Percentiles rank a stretch among this genome's conserved stretches.
Conservation (phyloP, 2,888 invertebrate species). For the Pycnomerus fuliginosus region DNA sequence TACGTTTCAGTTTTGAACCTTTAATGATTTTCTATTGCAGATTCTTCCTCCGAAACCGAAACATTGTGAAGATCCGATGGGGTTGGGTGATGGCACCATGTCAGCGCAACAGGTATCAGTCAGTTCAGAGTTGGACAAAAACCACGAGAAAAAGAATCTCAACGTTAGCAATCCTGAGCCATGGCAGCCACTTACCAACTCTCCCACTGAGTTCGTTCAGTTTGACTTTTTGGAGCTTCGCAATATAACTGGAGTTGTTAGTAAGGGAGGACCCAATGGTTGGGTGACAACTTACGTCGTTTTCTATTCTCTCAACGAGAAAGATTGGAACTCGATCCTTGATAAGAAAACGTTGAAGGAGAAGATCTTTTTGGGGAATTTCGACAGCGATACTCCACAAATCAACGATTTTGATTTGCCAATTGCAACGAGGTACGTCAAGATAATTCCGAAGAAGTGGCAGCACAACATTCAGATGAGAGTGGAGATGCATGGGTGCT, state of each 20-base stretch:
- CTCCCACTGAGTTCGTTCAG: conserved; percentile 70
- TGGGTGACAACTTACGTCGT: conserved; percentile 78
- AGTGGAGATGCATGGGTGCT: conserved; percentile 78
- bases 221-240: conserved; percentile 76
- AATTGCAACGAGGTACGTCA: conserved; percentile 69
- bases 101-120: conserved; percentile 64
- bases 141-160: conserved; percentile 52
- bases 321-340: conserved; percentile 69
- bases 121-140: conserved; percentile 57
- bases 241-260: conserved; percentile 75
- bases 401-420: conserved; percentile 71
- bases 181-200: conserved; percentile 69
- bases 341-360: conserved; percentile 56
- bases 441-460: conserved; percentile 73
- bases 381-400: conserved; percentile 62
- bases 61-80: conserved; percentile 72
- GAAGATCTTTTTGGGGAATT: conserved; percentile 71
- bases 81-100: conserved; percentile 64
- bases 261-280: conserved; percentile 67
- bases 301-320: conserved; percentile 70
- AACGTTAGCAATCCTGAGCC: conserved; percentile 55
- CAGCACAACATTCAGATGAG: conserved; percentile 70
- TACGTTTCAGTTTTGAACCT: conserved; percentile 22
- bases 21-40: too few relatives aligned
- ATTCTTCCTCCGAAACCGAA: conserved; percentile 21